Evolutionary conservation across 2,888 invertebrate species (phyloP).

Genomic region (Pilophorus perplexus): DNA sequence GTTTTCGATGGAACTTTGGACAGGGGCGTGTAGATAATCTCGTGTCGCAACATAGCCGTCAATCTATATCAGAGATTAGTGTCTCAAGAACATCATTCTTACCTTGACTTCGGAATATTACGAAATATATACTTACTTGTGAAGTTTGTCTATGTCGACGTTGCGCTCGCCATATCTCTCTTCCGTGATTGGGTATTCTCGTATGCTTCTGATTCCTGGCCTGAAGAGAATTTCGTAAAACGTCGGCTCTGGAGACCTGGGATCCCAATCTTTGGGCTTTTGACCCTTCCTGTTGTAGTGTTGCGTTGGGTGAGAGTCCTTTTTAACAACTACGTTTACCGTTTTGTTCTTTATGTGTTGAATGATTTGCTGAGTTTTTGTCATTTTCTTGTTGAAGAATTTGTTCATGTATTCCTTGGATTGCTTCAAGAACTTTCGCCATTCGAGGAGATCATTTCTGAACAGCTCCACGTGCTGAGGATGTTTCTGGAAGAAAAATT

Average conservation of each 20-base stretch:
- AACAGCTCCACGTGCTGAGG: slow-evolving; percentile 8
- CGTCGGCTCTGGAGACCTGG: neutral
- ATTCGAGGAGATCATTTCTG: slow-evolving; percentile 20
- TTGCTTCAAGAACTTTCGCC: slow-evolving; percentile 26
- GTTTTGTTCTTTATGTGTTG: neutral
- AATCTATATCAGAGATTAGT: neutral
- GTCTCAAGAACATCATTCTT: too few relatives aligned
- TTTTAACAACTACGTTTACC: neutral
- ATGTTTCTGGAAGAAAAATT: slow-evolving; percentile 6
- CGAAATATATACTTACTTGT: slow-evolving; percentile 6
- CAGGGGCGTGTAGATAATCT: slow-evolving; percentile 15
- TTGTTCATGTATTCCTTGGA: slow-evolving; percentile 7
- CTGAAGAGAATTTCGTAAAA: slow-evolving; percentile 13
- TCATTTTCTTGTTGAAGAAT: slow-evolving; percentile 10
- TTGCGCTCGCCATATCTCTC: slow-evolving; percentile 4
- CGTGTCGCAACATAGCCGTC: neutral
- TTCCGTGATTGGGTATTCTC: neutral
- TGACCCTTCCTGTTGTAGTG: neutral
- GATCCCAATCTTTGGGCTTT: neutral
- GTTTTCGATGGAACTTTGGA: neutral
- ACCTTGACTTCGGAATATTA: too few relatives aligned
- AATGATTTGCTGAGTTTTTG: neutral
- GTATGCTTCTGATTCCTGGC: slow-evolving; percentile 12
- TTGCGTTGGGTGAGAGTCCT: neutral
- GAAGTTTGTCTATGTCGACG: neutral